Percentiles rank a stretch among this genome's conserved stretches.
phyloP scores from a whole-genome alignment of 2,113 vertebrate genomes.

The Barnardius zonarius region DNA sequence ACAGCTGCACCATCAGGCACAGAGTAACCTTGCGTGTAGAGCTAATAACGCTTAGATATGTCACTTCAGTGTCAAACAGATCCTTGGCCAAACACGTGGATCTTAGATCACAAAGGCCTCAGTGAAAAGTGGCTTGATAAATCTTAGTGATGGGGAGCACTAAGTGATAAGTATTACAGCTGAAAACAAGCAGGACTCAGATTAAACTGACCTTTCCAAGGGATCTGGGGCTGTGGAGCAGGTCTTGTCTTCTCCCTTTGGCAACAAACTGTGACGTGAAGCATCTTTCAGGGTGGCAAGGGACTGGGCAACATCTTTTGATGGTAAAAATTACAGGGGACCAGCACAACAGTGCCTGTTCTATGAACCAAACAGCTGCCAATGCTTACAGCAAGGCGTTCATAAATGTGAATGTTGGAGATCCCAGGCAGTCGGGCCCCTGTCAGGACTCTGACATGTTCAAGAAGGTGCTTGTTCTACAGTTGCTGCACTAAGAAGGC shows the following conservation, averaged over 20 bases:
- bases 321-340: background rate
- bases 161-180: background rate
- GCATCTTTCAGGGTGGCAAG: background rate
- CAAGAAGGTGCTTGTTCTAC: background rate
- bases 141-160: background rate
- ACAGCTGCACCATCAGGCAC: accelerated
- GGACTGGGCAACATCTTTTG: background rate
- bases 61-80: background rate
- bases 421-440: background rate
- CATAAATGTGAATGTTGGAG: background rate
- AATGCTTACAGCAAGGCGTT: background rate
- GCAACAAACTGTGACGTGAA: background rate
- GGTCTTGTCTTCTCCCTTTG: background rate
- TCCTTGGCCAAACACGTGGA: background rate
- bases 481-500: background rate
- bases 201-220: background rate
- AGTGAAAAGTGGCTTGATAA: background rate
- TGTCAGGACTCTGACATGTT: accelerated
- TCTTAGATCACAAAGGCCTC: background rate
- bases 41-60: background rate
- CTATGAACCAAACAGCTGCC: background rate
- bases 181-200: background rate
- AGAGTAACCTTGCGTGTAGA: background rate
- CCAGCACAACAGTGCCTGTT: background rate
- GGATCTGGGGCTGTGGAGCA: background rate